Percentiles rank a stretch among this genome's conserved stretches.
phyloP scores from a whole-genome alignment of 2,113 vertebrate genomes.

The Oncorhynchus masou region DNA sequence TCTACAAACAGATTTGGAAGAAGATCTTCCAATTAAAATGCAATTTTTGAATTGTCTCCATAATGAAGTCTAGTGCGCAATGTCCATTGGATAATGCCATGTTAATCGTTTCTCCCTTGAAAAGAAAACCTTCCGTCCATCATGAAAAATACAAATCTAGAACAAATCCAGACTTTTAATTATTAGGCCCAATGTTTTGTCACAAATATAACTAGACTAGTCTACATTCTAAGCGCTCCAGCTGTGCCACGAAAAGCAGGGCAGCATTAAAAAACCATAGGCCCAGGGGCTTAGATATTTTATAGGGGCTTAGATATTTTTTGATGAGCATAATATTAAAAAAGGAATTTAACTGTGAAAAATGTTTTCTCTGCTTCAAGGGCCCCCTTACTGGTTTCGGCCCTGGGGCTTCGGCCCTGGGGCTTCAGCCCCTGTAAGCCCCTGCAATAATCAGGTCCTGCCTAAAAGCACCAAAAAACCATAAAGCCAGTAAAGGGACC shows the following conservation, averaged over 20 bases:
- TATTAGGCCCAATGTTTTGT: not conserved
- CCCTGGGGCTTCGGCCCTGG: too few relatives aligned
- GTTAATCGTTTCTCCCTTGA: conserved; percentile 24
- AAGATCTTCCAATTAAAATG: not conserved
- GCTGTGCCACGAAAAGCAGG: not conserved
- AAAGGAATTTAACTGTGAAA: too few relatives aligned
- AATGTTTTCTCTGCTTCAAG: too few relatives aligned
- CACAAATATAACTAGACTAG: conserved; percentile 2
- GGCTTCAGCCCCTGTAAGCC: too few relatives aligned
- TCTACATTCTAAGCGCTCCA: not conserved
- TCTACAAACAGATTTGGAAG: not conserved
- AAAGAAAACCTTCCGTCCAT: conserved; percentile 8
- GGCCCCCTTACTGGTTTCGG: too few relatives aligned
- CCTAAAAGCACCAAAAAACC: not conserved
- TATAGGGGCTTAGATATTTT: too few relatives aligned
- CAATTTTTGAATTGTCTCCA: conserved; percentile 10
- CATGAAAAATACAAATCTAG: not conserved
- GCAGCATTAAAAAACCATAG: too few relatives aligned
- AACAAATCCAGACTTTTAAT: conserved; percentile 1
- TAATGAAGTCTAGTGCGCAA: conserved; percentile 25
- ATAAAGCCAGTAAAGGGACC: not conserved
- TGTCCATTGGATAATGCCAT: conserved; percentile 2
- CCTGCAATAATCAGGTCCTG: too few relatives aligned
- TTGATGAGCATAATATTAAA: too few relatives aligned
- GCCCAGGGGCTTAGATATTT: too few relatives aligned